phyloP scores from a whole-genome alignment of 1,140 invertebrate genomes.

The Atta texana region DNA sequence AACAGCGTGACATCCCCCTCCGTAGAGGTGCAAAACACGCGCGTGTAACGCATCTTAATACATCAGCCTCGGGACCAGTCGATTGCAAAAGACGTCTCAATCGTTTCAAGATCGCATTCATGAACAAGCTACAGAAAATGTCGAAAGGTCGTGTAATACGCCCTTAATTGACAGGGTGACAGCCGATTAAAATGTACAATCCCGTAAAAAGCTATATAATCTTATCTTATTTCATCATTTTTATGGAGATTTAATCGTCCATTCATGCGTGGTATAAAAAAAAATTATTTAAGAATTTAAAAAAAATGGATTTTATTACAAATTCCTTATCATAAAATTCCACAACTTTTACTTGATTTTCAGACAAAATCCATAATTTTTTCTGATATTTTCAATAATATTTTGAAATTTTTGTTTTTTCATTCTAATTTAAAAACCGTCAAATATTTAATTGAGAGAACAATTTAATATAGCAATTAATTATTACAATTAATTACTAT shows the following conservation, averaged over 20 bases:
- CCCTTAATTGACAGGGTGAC: constrained; percentile 26
- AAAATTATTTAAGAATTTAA: neutral
- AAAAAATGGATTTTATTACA: too few relatives aligned
- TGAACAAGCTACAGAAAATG: constrained; percentile 3
- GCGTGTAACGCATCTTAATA: constrained; percentile 27
- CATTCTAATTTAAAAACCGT: too few relatives aligned
- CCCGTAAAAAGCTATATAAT: neutral
- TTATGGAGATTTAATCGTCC: neutral
- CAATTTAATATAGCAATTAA: too few relatives aligned
- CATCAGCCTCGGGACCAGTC: neutral
- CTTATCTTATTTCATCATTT: neutral
- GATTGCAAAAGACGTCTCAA: constrained; percentile 24
- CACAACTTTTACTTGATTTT: too few relatives aligned
- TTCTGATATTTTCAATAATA: too few relatives aligned
- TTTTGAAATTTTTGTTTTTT: too few relatives aligned
- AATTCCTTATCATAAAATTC: too few relatives aligned
- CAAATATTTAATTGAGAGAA: too few relatives aligned
- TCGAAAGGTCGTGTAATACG: constrained; percentile 20
- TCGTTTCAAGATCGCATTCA: neutral
- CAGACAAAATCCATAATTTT: too few relatives aligned
- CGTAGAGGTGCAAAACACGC: constrained; percentile 13
- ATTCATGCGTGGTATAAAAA: neutral
- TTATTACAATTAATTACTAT: too few relatives aligned
- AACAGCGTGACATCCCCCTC: constrained; percentile 27
- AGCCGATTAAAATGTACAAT: constrained; percentile 21